Evolutionary conservation across 35 echinoderm and acorn worm species (phyloP), one percentile per base, ranked within the genome.

Genomic region (Patiria miniata): DNA sequence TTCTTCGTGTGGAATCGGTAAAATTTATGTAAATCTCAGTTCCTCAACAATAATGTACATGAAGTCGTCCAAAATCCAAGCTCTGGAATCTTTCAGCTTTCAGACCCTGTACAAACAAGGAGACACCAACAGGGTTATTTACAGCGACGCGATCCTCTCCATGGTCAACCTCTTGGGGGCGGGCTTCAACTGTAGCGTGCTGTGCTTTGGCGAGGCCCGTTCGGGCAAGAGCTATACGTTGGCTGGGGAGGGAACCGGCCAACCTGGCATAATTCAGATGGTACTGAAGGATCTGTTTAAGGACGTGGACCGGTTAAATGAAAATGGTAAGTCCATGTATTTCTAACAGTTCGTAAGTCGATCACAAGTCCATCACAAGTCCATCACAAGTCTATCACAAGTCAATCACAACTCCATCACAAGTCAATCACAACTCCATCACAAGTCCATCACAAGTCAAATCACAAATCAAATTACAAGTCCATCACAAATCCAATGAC

Each of bases 211-310:
- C 52, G 83, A 93, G 77, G 92, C 53, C 29, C 69, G 84, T 4
- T 92, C 94, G 19, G 94, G 94, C 37, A 96, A 91, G 79, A 89
- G 86, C 29, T 90, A 86, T 57, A 96, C 94, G 39, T 81, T 96
- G 37, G n/a, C 83, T 40, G 94, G 94, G 7, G 94, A 96, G 39
- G 91, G 56, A 40, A 79, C 76, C 16, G 85, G 47, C 2, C 80
- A 68, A 34, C 51, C 53, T 54, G 94, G 94, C n/a, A 38, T 96
- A 30, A 81, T 93, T 10, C 94, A 89, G 2, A 85, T 96, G 77
- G 69, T 87, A 0, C 36, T 96, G 33, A 87, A 88, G 38, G 86
- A 83, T 51, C 50, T 96, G 9, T 93, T 96, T 79, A 78, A 89
- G 19, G 84, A 83, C 30, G 51, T 87, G 47, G 77, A 81, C 19